Percentiles rank a stretch among this genome's conserved stretches.
Conservation (phyloP, 2,888 invertebrate species). For the Carterocephalus palaemon region DNA sequence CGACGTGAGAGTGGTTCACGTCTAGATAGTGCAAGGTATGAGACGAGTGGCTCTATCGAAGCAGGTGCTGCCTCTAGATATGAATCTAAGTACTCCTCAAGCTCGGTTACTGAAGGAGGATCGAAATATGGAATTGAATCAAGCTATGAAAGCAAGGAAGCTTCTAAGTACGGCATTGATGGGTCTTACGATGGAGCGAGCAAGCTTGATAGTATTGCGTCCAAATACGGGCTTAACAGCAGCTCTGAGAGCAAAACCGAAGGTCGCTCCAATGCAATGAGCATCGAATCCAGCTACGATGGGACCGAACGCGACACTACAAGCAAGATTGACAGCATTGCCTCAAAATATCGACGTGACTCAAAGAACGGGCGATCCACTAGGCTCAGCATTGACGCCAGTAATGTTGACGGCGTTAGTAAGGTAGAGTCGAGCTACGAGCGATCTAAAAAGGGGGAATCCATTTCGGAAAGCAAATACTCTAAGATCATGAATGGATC, state of each 20-base stretch:
- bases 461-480: slow-evolving; percentile 53
- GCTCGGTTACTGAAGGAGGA: slow-evolving; percentile 34
- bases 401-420: slow-evolving; percentile 39
- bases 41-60: slow-evolving; percentile 52
- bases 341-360: slow-evolving; percentile 50
- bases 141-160: slow-evolving; percentile 41
- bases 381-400: slow-evolving; percentile 45
- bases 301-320: slow-evolving; percentile 39
- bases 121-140: slow-evolving; percentile 47
- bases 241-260: slow-evolving; percentile 37
- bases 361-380: slow-evolving; percentile 50
- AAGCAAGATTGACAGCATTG: slow-evolving; percentile 51
- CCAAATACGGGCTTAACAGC: slow-evolving; percentile 59
- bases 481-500: slow-evolving; percentile 64
- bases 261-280: slow-evolving; percentile 34
- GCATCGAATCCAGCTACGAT: slow-evolving; percentile 35
- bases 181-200: slow-evolving; percentile 43
- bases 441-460: slow-evolving; percentile 43
- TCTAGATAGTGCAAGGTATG: slow-evolving; percentile 52
- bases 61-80: slow-evolving; percentile 55
- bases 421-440: slow-evolving; percentile 35
- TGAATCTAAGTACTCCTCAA: slow-evolving; percentile 62
- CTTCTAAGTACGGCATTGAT: slow-evolving; percentile 40
- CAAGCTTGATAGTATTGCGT: slow-evolving; percentile 54
- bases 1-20: slow-evolving; percentile 67